A percentile compares a stretch with the other conserved stretches of the same genome.
phyloP scores from a whole-genome alignment of 2,113 vertebrate species.

The Orientallactaga bullata region DNA sequence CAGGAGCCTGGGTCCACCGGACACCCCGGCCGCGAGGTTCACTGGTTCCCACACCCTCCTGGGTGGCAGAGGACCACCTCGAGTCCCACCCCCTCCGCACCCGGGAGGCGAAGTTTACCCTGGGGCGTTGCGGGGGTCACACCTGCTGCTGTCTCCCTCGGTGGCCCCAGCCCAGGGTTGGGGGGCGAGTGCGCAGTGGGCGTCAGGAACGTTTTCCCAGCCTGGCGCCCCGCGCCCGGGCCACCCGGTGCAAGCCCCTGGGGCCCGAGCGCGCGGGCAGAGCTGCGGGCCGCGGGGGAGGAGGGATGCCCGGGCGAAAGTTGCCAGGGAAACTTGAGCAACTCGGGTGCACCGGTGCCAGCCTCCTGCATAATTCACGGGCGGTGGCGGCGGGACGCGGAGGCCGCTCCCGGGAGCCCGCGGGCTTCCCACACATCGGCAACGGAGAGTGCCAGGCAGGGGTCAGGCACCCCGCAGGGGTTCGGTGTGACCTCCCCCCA shows the following conservation, averaged over 20 bases:
- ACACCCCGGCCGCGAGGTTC: not conserved
- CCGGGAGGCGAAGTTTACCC: not conserved
- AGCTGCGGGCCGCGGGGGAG: constrained; percentile 55
- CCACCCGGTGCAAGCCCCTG: not conserved
- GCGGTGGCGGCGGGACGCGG: constrained; percentile 14
- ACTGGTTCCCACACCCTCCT: not conserved
- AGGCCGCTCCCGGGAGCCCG: not conserved
- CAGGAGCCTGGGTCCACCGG: not conserved
- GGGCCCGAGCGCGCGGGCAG: constrained; percentile 25
- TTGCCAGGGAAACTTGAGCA: constrained; percentile 83
- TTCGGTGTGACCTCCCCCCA: not conserved
- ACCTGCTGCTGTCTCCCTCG: constrained; percentile 34
- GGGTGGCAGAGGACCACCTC: not conserved
- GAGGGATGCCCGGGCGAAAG: constrained; percentile 76
- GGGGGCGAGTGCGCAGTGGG: not conserved
- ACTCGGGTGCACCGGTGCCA: constrained; percentile 62
- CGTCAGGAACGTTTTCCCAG: not conserved
- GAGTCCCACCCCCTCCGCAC: not conserved
- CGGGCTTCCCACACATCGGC: not conserved
- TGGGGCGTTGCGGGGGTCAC: not conserved
- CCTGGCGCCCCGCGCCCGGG: not conserved
- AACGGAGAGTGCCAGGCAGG: not conserved
- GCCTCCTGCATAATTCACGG: constrained; percentile 85
- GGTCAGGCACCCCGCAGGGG: not conserved
- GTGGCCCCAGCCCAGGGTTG: not conserved